phyloP scores from a whole-genome alignment of 2,797 vertebrate species.

The Aphelocoma californica region DNA sequence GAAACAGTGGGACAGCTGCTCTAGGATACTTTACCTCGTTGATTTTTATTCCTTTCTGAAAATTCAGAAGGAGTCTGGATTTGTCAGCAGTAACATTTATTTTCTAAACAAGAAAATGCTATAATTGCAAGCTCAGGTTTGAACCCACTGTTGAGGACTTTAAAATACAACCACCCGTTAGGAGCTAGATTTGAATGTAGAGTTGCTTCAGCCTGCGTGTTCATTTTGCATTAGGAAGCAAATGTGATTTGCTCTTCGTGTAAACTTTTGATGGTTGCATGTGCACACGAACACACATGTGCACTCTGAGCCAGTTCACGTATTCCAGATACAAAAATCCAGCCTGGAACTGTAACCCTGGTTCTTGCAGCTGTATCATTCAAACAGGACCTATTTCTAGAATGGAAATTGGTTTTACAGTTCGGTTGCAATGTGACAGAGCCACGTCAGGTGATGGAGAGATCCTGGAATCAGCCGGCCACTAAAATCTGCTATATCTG shows the following conservation, averaged over 20 bases:
- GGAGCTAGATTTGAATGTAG: slow-evolving; percentile 10
- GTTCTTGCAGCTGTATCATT: background rate
- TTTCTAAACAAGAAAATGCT: slow-evolving; percentile 35
- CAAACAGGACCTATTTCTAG: background rate
- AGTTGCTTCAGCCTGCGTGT: background rate
- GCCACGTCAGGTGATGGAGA: background rate
- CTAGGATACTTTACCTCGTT: background rate
- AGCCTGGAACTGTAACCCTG: background rate
- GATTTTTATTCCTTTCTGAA: slow-evolving; percentile 23
- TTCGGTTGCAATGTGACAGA: background rate
- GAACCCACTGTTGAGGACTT: background rate
- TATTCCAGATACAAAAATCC: background rate
- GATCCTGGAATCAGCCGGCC: background rate
- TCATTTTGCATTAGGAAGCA: background rate
- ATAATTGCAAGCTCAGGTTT: slow-evolving; percentile 10
- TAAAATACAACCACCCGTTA: slow-evolving; percentile 1
- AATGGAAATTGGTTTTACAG: background rate
- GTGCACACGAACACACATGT: accelerated
- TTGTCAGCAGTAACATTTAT: background rate
- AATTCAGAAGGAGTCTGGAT: background rate
- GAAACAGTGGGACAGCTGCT: background rate
- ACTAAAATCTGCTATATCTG: background rate
- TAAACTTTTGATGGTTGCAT: background rate
- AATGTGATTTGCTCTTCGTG: background rate
- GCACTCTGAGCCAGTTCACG: background rate